Base-by-base conservation (phyloP, 1,140 invertebrate species). In the Chlorops oryzae region DNA sequence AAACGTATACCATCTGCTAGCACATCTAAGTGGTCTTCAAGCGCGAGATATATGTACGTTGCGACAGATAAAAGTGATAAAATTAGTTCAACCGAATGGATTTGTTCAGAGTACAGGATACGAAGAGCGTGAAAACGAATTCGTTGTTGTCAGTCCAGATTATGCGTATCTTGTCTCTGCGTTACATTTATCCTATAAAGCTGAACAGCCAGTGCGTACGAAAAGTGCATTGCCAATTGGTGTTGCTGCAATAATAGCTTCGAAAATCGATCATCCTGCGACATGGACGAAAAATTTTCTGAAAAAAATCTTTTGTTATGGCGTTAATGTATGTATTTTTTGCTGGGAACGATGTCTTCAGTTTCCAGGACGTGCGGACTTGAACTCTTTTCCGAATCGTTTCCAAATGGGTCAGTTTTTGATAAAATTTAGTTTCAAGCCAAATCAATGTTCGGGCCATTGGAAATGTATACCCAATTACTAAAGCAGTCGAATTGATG, bases 191-290 rank as follows among this genome's bases (percentile, higher is more conserved):
- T 54, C 61, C 0, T 41, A 59, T 1, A 59, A 59, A 41, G 39
- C 51, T 3, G 12, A 44, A 2, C 52, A 55, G 5, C 18, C 43
- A 4, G 18, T 65, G 22, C 50, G 55, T 5, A 63, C 56, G 27
- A 57, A 56, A n/a, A 55, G 59, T 51, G 55, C 57, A 17, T n/a
- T 70, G 1, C 47, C 63, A 44, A 59, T 65, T n/a, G 61, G 44
- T 6, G 55, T 70, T 1, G 51, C 48, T 10, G 53, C 56, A n/a
- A 65, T 70, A n/a, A 15, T 70, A 23, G 59, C 61, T 1, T 56
- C 64, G 23, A 67, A 64, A 45, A 65, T 70, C 5, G 59, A 62
- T 53, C 63, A 59, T 59, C 66, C 66, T 0, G 55, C 62, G 2
- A 58, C 63, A 4, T 70, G 66, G 66, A 58, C 56, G 20, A 51